Base-by-base conservation (phyloP, 2,797 vertebrate genomes). In the Rhinoraja longicauda region DNA sequence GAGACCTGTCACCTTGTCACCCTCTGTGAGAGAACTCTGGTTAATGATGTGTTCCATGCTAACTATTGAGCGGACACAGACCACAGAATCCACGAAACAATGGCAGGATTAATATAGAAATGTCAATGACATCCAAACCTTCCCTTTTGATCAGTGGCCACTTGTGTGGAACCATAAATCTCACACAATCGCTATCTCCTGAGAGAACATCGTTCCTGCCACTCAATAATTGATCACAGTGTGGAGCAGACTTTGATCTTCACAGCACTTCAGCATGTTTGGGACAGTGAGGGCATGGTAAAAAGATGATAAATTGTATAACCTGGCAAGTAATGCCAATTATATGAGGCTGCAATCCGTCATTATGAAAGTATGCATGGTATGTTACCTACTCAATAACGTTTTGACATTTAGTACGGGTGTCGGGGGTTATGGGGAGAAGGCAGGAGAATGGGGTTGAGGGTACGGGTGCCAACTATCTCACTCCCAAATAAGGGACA, bases 101-200 rank as follows among this genome's bases (percentile, higher is more conserved):
- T 29, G 0, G 24, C 24, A 57, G 24, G 79, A 82, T 57, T 82
- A 57, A 82, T 82, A 82, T 8, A 29, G 12, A 9, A 29, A 29
- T n/a, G 26, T 57, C 39, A 26, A 15, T 29, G 45, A 82, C 79
- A 29, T 39, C 39, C 10, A 29, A 10, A 45, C 57, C 24, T 82
- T 57, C 8, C 39, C 79, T 82, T 82, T 82, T 82, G 39, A 57
- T 57, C 79, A 82, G 79, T 82, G 79, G 45, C 79, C 79, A 57
- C 39, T 82, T 82, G 19, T 53, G 24, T 8, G 0, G 24, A 57
- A 4, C 24, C 79, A 57, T 82, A 82, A 82, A 82, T 82, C 45
- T 29, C 45, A 0, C 79, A 4, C 79, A 82, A 57, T 24, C 10
- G 26, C 2, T 24, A 12, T 12, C 45, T 82, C 45, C 8, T 9